Evolutionary conservation across 2,113 vertebrate species (phyloP).

Genomic region (Onychostruthus taczanowskii): DNA sequence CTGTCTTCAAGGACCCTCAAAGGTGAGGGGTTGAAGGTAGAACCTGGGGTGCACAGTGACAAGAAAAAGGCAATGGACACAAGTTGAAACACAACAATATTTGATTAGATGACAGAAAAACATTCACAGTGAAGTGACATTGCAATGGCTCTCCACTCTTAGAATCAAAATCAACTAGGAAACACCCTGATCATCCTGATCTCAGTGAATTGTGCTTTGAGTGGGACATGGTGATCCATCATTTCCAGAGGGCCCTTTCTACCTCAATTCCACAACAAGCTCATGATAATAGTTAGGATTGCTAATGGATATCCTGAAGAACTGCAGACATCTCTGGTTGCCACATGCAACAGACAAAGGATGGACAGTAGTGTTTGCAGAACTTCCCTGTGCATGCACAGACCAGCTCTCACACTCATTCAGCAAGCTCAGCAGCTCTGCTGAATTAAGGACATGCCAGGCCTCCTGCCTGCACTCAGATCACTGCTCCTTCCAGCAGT

Average conservation of each 20-base stretch:
- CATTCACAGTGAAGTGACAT: background rate
- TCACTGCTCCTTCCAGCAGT: background rate
- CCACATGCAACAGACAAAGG: fast-evolving
- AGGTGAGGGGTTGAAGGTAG: background rate
- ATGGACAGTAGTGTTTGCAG: background rate
- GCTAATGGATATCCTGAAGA: background rate
- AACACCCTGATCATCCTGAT: background rate
- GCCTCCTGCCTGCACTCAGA: fast-evolving
- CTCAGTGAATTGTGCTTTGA: background rate
- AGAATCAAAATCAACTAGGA: background rate
- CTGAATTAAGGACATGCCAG: background rate
- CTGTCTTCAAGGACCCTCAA: background rate
- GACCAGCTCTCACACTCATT: background rate
- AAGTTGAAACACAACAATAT: background rate
- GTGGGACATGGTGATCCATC: too few species aligned
- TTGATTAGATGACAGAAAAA: background rate
- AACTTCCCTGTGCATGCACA: background rate
- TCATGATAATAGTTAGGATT: background rate
- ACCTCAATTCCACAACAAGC: background rate
- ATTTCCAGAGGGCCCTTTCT: background rate
- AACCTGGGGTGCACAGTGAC: background rate
- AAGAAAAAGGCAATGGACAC: background rate
- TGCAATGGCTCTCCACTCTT: background rate
- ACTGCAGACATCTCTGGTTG: background rate
- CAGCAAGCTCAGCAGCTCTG: background rate